Base-by-base conservation (phyloP, 1,140 invertebrate genomes). In the Tetramorium alpestre region DNA sequence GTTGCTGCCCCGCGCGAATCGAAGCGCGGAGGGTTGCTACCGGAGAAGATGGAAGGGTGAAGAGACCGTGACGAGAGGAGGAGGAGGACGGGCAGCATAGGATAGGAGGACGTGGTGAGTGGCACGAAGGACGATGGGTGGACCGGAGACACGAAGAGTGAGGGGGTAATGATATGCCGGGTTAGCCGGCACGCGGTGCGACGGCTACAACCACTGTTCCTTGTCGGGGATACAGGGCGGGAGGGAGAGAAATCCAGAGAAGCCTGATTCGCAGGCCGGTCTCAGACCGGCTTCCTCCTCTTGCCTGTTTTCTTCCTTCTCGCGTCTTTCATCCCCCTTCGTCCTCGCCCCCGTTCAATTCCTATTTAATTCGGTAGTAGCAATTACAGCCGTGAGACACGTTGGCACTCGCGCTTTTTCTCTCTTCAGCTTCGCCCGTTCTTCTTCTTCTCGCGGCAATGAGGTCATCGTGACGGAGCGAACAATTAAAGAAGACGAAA, bases 101-200 rank as follows among this genome's bases (percentile, higher is more conserved):
- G 25, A 54, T 8, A 62, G 51, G 5, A 80, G 80, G n/a, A 22
- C 33, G n/a, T 3, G 72, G 65, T 56, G 76, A 62, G 58, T 77
- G 67, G 88, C 33, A 28, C 33, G 49, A 5, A 44, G 18, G 85
- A 89, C 44, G 60, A 64, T 54, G 73, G 65, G 70, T 77, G 77
- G 76, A 84, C 25, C 22, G 60, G 65, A 22, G 65, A 22, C 54
- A 33, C 6, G 69, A 65, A 33, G 38, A 82, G 85, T 62, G 88
- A 80, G 88, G 90, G 90, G 91, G 90, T 89, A 92, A 93, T 92
- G 91, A 94, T 92, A 92, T 92, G 92, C 92, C 77, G 89, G 88
- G 88, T 65, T 89, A 85, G 86, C 75, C 86, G 90, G 82, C 85
- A 87, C 85, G 80, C 44, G 69, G 54, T 73, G 64, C 80, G 78